Evolutionary conservation across 2,888 invertebrate genomes (phyloP), one percentile per base, ranked within the genome.

Genomic region (Rotaria socialis): DNA sequence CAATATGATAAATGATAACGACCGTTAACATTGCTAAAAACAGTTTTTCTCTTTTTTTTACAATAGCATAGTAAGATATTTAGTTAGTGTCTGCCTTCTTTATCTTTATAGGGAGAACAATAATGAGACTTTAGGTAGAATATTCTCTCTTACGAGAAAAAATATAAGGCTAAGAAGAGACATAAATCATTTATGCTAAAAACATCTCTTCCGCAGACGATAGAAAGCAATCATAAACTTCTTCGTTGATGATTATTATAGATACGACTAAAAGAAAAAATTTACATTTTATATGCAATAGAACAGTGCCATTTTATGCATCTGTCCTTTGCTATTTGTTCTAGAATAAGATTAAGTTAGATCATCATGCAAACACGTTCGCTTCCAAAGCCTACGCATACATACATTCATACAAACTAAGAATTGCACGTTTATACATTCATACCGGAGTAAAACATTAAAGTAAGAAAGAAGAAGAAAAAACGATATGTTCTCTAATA

Each of bases 361-460:
- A 67, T 67, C 67, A 67, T 41, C 67, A 35, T 19, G 35, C 35
- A 67, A 67, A 41, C 67, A 67, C 67, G 67, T 67, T 67, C 67
- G 35, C 27, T 35, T 67, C 67, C 19, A 16, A 67, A 67, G 16
- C 35, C 16, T 67, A 35, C 11, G n/a, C n/a, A 58, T 58, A 67
- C 35, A 27, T 35, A 27, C 5, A 67, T 27, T 14, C 27, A 27
- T 19, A 35, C 35, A 67, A 35, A 27, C 16, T 19, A 19, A 67
- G 35, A 35, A 41, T 67, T 19, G 10, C 67, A 67, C 67, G 19
- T 41, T 67, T 67, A 19, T 35, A 14, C 27, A 67, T 67, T 67
- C 67, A 67, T 35, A 41, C 0, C 35, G 7, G 67, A 16, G n/a
- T 67, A 19, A 67, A 67, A 67, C 6, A 67, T 5, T 67, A 6